Evolutionary conservation across 2,113 vertebrate genomes (phyloP).

Genomic region (Anseranas semipalmata): DNA sequence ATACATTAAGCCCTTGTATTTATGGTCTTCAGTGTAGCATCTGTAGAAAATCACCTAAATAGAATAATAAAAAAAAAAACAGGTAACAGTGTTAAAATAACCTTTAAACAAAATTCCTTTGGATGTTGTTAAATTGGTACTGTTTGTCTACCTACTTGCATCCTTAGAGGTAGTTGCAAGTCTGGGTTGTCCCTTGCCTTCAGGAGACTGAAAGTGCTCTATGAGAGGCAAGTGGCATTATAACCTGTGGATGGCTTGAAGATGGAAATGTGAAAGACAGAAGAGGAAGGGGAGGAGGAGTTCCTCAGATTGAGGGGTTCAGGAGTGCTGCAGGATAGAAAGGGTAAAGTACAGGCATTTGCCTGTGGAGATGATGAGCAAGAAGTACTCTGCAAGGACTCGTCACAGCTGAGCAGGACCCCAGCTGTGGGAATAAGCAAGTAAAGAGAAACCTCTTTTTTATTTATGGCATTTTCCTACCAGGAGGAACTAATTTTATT

Average conservation of each 20-base stretch:
- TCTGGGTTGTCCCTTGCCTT: background rate
- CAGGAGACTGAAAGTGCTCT: background rate
- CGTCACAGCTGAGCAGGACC: background rate
- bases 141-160: background rate
- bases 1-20: background rate
- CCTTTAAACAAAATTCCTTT: background rate
- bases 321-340: background rate
- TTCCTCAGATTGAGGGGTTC: background rate
- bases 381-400: background rate
- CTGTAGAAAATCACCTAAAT: background rate
- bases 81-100: background rate
- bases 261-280: background rate
- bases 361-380: background rate
- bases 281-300: background rate
- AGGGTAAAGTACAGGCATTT: background rate
- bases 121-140: background rate
- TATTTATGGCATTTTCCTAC: background rate
- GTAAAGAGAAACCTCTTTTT: background rate
- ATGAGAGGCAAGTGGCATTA: background rate
- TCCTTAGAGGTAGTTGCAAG: background rate
- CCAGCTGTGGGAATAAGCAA: background rate
- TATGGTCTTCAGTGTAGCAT: background rate
- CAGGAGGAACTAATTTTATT: background rate
- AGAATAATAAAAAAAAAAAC: background rate
- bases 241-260: background rate